Evolutionary conservation across 2,113 vertebrate genomes (phyloP).

Genomic region (Camelus bactrianus): DNA sequence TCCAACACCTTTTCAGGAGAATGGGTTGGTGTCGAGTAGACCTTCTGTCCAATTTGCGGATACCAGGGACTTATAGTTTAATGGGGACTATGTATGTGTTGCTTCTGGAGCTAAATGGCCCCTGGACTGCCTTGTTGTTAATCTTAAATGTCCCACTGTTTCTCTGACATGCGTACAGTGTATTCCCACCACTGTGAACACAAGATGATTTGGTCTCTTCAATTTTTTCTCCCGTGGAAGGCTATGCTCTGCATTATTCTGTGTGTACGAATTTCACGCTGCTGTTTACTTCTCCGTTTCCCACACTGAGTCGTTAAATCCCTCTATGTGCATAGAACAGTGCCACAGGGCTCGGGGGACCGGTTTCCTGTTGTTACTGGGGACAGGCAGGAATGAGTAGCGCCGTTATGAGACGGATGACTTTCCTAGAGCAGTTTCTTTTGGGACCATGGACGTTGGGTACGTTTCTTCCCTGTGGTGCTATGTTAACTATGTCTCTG

Average conservation of each 20-base stretch:
- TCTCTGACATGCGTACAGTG: neutral
- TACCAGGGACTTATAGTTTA: neutral
- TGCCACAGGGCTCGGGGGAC: no score
- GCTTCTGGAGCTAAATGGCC: neutral
- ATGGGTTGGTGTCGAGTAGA: neutral
- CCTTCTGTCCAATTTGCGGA: neutral
- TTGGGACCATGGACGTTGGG: neutral
- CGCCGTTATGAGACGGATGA: neutral
- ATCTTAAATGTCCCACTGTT: neutral
- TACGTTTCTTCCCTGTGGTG: neutral
- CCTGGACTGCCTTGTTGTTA: neutral
- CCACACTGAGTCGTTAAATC: neutral
- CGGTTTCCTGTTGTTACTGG: neutral
- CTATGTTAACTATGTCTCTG: neutral
- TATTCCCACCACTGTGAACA: neutral
- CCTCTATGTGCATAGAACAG: accelerated
- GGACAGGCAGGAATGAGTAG: neutral
- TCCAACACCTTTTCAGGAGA: neutral
- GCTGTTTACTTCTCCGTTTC: neutral
- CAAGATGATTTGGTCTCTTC: neutral
- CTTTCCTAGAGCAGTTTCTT: neutral
- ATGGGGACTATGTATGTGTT: neutral
- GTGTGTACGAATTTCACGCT: no score
- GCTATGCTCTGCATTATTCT: neutral
- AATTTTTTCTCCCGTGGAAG: neutral